Evolutionary conservation across 1,140 invertebrate species (phyloP).

Genomic region (Caenorhabditis tropicalis): DNA sequence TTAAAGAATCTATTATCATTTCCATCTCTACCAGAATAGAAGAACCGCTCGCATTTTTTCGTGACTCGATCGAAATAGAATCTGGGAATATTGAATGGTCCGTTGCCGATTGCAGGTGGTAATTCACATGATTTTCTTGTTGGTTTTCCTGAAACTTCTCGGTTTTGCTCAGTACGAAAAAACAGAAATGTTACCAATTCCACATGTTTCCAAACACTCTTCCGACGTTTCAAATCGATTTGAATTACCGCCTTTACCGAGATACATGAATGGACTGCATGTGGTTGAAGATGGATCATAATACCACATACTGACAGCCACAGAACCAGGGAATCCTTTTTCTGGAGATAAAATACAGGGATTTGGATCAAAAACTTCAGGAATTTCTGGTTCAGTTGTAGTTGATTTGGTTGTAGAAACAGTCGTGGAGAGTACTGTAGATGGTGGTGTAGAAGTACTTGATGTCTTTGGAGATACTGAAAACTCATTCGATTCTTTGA

Average conservation of each 20-base stretch:
- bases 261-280: constrained; percentile 77
- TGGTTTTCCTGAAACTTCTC: constrained; percentile 46
- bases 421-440: background rate
- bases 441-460: background rate
- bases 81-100: constrained; percentile 55
- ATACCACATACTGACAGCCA: constrained; percentile 37
- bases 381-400: background rate
- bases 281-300: background rate
- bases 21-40: constrained; percentile 54
- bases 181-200: constrained; percentile 22
- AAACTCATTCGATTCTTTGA: background rate
- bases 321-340: constrained; percentile 42
- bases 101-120: constrained; percentile 27
- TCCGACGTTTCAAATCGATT: constrained; percentile 79
- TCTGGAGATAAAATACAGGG: constrained; percentile 52
- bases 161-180: background rate
- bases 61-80: constrained; percentile 56
- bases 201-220: constrained; percentile 50
- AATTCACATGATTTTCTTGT: constrained; percentile 43
- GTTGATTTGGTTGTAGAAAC: background rate
- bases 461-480: background rate
- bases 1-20: constrained; percentile 57
- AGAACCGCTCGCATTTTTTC: constrained; percentile 57
- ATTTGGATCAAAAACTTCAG: constrained; percentile 39
- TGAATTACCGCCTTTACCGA: constrained; percentile 83